These are phyloP conservation scores for Stenotaenia linearis DNA, from an alignment of 2,888 invertebrate genomes.

Conservation along the genomic window DNA sequence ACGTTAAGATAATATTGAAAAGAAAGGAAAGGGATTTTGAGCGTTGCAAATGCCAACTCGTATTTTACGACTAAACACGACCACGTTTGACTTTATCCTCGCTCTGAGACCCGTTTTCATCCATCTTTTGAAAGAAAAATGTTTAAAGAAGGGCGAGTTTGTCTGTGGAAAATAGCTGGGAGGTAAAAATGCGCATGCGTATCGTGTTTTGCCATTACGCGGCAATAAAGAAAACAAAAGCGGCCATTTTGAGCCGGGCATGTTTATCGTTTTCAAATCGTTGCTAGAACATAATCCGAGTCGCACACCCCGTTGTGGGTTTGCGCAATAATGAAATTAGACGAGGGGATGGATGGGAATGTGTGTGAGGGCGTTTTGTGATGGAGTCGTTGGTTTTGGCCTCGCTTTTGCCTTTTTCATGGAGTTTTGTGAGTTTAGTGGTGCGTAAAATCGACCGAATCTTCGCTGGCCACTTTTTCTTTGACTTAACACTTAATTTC, in stretches of 20 bases:
- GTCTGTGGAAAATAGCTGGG: background rate
- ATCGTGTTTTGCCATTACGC: background rate
- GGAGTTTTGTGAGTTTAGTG: slow-evolving; percentile 24
- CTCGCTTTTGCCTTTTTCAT: background rate
- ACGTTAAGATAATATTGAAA: too few species aligned
- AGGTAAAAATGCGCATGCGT: background rate
- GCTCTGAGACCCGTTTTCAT: background rate
- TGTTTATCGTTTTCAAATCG: slow-evolving; percentile 28
- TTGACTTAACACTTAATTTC: background rate
- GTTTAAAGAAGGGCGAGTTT: background rate
- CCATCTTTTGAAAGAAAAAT: background rate
- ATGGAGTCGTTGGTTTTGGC: background rate
- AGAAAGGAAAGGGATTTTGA: too few species aligned
- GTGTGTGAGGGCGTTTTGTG: background rate
- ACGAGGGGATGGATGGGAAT: background rate
- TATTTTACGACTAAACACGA: too few species aligned
- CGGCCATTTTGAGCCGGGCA: background rate
- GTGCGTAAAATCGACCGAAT: slow-evolving; percentile 27
- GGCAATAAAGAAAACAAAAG: slow-evolving; percentile 27
- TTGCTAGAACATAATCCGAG: background rate
- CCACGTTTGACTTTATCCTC: too few species aligned
- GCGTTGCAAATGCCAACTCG: too few species aligned
- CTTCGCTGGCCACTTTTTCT: background rate
- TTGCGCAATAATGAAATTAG: background rate
- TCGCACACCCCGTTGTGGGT: background rate